A percentile compares a stretch with the other conserved stretches of the same genome.
Evolutionary conservation across 2,797 vertebrate genomes (phyloP).

Genomic region (Enteromius mattozi): DNA sequence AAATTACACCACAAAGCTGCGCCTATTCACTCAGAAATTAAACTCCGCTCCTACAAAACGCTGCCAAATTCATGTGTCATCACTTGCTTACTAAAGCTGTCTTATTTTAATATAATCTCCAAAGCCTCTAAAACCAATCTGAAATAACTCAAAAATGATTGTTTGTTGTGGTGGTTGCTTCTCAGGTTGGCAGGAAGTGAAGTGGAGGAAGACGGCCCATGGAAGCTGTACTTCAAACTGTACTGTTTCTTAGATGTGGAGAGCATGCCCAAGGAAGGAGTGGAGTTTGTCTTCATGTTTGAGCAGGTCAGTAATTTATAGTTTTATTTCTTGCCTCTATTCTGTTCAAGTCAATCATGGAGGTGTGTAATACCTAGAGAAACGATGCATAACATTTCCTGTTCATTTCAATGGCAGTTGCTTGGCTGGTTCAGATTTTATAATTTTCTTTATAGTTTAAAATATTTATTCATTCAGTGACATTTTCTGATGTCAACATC

Average conservation of each 20-base stretch:
- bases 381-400: not conserved
- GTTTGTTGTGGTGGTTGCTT: conserved; percentile 26
- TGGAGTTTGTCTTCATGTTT: conserved; percentile 97
- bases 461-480: not conserved
- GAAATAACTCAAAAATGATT: not conserved
- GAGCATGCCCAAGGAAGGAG: conserved; percentile 90
- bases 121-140: not conserved
- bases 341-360: not conserved
- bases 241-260: conserved; percentile 94
- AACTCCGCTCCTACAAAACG: not conserved
- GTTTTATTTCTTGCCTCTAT: not conserved
- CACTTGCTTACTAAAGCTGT: not conserved
- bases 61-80: not conserved
- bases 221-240: conserved; percentile 94
- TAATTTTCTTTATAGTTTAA: not conserved
- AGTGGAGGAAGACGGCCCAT: conserved; percentile 82
- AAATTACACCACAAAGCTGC: conserved; percentile 6
- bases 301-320: conserved; percentile 83
- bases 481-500: not conserved
- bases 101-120: not conserved
- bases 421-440: not conserved
- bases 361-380: conserved; percentile 7
- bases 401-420: not conserved
- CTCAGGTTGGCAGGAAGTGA: conserved; percentile 83
- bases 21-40: not conserved